Evolutionary conservation across 2,888 invertebrate species (phyloP).

Genomic region (Mythimna ferrago): DNA sequence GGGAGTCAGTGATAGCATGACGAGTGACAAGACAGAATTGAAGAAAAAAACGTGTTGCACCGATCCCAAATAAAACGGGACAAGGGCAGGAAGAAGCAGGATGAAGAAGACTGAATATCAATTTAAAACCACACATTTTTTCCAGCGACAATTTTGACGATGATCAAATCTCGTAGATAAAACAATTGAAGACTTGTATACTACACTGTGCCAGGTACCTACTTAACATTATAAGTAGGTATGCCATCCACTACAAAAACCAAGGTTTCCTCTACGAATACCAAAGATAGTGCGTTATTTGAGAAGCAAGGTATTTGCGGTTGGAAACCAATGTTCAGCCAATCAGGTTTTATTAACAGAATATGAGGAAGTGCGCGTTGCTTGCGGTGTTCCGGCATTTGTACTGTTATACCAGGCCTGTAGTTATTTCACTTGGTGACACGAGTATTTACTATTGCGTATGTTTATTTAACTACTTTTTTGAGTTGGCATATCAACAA

Average conservation of each 20-base stretch:
- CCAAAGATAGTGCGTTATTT: conserved; percentile 49
- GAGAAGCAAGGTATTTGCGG: conserved; percentile 65
- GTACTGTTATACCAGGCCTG: conserved; percentile 32
- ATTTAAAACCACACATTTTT: background rate
- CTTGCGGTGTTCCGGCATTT: conserved; percentile 60
- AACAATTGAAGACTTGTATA: background rate
- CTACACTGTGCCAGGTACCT: background rate
- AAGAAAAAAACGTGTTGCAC: too few relatives aligned
- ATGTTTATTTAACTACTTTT: too few relatives aligned
- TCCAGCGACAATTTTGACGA: background rate
- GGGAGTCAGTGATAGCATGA: too few relatives aligned
- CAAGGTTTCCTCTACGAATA: conserved; percentile 18
- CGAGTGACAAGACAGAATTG: too few relatives aligned
- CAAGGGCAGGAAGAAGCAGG: too few relatives aligned
- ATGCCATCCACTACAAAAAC: conserved; percentile 4
- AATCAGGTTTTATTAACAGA: conserved; percentile 66
- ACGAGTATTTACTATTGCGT: background rate
- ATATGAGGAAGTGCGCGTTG: conserved; percentile 70
- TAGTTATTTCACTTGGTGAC: background rate
- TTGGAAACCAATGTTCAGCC: conserved; percentile 65
- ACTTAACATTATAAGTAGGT: conserved; percentile 4
- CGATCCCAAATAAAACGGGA: too few relatives aligned
- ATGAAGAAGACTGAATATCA: too few relatives aligned
- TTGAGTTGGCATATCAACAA: too few relatives aligned
- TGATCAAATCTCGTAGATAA: background rate